Conservation (phyloP, 1,140 invertebrate genomes). For the Globodera rostochiensis region DNA sequence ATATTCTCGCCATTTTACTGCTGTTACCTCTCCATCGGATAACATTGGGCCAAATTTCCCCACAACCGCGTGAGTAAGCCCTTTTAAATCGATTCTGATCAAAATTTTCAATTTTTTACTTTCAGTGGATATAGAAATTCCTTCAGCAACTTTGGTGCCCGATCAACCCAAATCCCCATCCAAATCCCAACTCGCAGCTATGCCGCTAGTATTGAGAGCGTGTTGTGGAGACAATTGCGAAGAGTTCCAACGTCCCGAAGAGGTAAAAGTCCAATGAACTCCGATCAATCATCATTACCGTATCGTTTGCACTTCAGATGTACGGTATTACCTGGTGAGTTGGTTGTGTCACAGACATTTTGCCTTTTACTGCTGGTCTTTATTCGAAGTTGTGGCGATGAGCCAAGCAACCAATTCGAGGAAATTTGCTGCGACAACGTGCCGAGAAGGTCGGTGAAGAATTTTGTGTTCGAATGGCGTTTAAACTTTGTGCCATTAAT, state of each 20-base stretch:
- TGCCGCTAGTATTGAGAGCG: conserved; percentile 39
- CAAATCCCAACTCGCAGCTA: no score
- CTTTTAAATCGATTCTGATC: not conserved
- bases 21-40: not conserved
- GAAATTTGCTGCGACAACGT: conserved; percentile 57
- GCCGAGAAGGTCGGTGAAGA: conserved; percentile 32
- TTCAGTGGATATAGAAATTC: not conserved
- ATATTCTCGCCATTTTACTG: not conserved
- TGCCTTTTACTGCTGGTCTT: not conserved
- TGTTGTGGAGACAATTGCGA: conserved; percentile 53
- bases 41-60: not conserved
- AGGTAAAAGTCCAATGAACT: not conserved
- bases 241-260: conserved; percentile 48
- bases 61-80: not conserved
- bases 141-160: no score
- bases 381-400: conserved; percentile 39
- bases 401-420: conserved; percentile 56
- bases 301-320: conserved; percentile 40
- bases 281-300: not conserved
- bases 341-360: not conserved
- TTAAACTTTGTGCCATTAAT: not conserved
- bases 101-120: not conserved
- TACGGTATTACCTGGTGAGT: conserved; percentile 46
- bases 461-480: conserved; percentile 19
- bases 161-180: no score